Percentiles rank a stretch among this genome's conserved stretches.
Conservation (phyloP, 2,797 vertebrate genomes). For the Poecilia gillii region DNA sequence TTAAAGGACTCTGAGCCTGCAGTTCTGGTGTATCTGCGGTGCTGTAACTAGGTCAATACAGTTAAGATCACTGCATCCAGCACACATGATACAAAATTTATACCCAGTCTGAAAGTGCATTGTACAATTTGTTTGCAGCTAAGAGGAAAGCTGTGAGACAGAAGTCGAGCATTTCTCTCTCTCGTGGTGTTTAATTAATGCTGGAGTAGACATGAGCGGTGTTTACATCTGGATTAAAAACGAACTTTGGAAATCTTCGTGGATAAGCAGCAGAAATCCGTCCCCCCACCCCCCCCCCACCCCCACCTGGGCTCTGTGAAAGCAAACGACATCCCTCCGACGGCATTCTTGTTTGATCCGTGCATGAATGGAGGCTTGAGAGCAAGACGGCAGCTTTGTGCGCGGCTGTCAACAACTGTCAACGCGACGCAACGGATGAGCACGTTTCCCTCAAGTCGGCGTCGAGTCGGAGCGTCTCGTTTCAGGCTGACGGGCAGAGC, state of each 20-base stretch:
- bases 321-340: not conserved
- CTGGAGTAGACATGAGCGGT: not conserved
- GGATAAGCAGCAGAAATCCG: not conserved
- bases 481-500: not conserved
- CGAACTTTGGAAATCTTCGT: not conserved
- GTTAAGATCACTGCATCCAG: constrained; percentile 7
- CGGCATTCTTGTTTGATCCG: not conserved
- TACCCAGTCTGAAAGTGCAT: constrained; percentile 6
- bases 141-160: not conserved
- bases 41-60: constrained; percentile 43
- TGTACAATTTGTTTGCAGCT: not conserved
- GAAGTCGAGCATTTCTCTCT: not conserved
- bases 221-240: not conserved
- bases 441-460: not conserved
- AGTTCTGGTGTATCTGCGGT: not conserved
- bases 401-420: not conserved
- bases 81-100: constrained; percentile 16
- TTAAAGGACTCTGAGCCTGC: not conserved
- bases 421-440: not conserved
- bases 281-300: no score
- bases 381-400: not conserved
- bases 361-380: not conserved
- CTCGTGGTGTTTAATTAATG: not conserved
- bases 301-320: not conserved
- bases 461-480: not conserved